A percentile compares a stretch with the other conserved stretches of the same genome.
phyloP scores from a whole-genome alignment of 2,113 vertebrate species.

The Hippocampus mohnikei region DNA sequence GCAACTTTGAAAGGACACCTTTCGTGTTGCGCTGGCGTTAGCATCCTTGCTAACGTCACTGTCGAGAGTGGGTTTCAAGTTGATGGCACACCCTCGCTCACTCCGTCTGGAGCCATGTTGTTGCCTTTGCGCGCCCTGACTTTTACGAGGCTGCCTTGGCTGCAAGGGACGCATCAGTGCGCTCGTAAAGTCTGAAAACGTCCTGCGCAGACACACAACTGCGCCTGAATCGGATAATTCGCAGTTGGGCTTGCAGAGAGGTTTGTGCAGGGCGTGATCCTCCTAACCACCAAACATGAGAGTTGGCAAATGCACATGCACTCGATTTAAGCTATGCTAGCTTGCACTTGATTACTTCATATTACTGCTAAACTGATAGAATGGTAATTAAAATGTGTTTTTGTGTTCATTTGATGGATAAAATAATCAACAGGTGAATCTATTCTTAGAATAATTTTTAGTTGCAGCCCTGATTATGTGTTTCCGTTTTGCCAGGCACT shows the following conservation, averaged over 20 bases:
- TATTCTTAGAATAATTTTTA: too few species aligned
- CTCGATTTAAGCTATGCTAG: too few species aligned
- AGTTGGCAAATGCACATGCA: too few species aligned
- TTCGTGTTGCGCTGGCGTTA: not conserved
- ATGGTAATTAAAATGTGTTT: too few species aligned
- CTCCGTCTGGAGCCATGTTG: constrained; percentile 39
- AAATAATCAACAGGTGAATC: too few species aligned
- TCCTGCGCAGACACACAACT: constrained; percentile 14
- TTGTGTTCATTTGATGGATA: too few species aligned
- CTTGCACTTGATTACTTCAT: too few species aligned
- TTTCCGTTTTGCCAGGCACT: too few species aligned
- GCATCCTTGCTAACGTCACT: not conserved
- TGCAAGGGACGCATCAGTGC: constrained; percentile 51
- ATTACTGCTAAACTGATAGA: too few species aligned
- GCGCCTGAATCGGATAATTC: not conserved
- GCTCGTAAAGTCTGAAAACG: constrained; percentile 50
- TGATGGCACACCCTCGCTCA: constrained; percentile 14
- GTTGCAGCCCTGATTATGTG: too few species aligned
- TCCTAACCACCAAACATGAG: too few species aligned
- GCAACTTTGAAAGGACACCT: too few species aligned
- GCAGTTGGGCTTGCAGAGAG: not conserved
- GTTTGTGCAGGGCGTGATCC: not conserved
- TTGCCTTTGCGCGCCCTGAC: constrained; percentile 38
- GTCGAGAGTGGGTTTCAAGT: not conserved
- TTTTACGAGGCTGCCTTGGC: constrained; percentile 64